Percentiles rank a stretch among this genome's conserved stretches.
These are phyloP conservation scores for Pristis pectinata DNA, from an alignment of 2,797 vertebrate species.

Conservation along the genomic window DNA sequence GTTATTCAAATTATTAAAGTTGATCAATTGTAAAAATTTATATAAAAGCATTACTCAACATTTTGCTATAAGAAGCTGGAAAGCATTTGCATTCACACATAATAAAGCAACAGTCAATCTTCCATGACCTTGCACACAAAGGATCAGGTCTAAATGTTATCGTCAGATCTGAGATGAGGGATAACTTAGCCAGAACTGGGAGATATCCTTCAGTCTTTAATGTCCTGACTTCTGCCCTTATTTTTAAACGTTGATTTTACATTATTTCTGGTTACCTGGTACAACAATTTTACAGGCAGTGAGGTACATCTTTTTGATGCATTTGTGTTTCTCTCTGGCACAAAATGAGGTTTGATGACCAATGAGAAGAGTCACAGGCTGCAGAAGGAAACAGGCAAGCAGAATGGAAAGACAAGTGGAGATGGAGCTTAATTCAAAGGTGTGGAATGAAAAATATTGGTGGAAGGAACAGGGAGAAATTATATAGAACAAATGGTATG, in stretches of 20 bases:
- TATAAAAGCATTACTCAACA: background rate
- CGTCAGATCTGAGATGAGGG: background rate
- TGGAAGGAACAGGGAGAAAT: no score
- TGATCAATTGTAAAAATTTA: background rate
- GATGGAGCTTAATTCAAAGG: no score
- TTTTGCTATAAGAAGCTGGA: background rate
- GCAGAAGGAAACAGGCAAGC: no score
- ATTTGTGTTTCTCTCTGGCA: background rate
- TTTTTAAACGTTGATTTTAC: background rate
- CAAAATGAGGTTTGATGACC: no score
- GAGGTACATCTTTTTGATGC: background rate
- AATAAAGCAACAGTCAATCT: background rate
- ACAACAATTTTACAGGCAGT: background rate
- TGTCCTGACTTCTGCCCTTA: background rate
- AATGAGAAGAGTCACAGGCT: no score
- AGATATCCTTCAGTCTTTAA: constrained; percentile 8
- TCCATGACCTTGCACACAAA: background rate
- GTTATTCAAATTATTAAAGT: no score
- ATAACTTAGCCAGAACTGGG: background rate
- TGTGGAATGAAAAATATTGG: no score
- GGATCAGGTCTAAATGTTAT: background rate
- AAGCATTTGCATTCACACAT: background rate
- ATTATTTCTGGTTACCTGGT: background rate
- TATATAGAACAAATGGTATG: no score
- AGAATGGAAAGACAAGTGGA: no score